Conservation (phyloP, 2,888 invertebrate species). For the Protonemura montana region DNA sequence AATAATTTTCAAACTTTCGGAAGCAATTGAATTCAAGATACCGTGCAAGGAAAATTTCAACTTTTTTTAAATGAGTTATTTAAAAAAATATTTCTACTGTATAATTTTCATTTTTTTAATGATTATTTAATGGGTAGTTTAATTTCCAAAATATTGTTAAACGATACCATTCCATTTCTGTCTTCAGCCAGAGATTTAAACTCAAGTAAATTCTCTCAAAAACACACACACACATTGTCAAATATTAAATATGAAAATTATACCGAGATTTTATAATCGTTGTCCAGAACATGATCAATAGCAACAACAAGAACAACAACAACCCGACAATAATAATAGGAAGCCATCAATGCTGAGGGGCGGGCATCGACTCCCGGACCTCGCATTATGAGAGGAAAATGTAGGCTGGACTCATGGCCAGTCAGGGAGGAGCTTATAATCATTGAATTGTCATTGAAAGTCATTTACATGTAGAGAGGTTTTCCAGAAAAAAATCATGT, state of each 20-base stretch:
- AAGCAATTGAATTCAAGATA: no score
- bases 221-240: no score
- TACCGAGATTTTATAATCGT: neutral
- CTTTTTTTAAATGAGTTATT: no score
- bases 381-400: neutral
- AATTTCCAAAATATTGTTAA: no score
- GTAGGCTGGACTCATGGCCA: constrained; percentile 20
- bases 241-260: neutral
- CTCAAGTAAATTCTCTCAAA: no score
- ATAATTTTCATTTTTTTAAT: no score
- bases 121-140: no score
- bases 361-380: constrained; percentile 29
- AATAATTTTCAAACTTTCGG: no score
- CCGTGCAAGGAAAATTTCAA: no score
- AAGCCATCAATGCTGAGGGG: constrained; percentile 33
- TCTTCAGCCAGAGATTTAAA: no score
- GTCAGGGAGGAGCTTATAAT: constrained; percentile 18
- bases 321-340: neutral
- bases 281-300: neutral
- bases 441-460: constrained; percentile 31
- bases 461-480: constrained; percentile 33
- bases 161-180: no score
- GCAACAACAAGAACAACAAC: constrained; percentile 1
- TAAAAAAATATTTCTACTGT: no score
- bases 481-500: constrained; percentile 7